Evolutionary conservation across 2,113 vertebrate genomes (phyloP), one percentile per base, ranked within the genome.

Genomic region (Melanocharis versteri): DNA sequence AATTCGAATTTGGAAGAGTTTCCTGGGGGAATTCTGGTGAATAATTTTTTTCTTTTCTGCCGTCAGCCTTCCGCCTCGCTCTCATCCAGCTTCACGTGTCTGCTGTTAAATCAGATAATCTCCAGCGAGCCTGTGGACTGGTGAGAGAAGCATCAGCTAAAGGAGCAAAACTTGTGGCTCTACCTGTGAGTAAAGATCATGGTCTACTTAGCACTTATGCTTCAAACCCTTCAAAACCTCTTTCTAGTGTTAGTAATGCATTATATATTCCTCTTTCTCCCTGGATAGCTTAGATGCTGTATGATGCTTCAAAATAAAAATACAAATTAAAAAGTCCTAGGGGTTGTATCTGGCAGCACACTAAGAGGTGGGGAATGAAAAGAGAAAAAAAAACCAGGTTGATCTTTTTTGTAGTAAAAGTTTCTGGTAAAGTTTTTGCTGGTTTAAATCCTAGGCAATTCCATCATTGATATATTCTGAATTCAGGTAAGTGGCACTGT

Each of bases 21-120:
- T 84, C 30, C 24, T 37, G 23, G 40, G 7, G 13, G 7, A 44
- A 61, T 83, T 58, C n/a, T 51, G 28, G 35, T 95, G 28, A 77
- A 8, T 57, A 1, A 20, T 68, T n/a, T 60, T 62, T 92, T 68
- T 69, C 30, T 84, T 94, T 31, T 92, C 83, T 94, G 15, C 73
- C 27, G 11, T 31, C 95, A 99, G 99, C 98, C 90, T 99, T 99
- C 93, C 98, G 98, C 30, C 90, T 99, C 56, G 99, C 99, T 16
- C 98, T 99, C 54, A 97, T 99, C 71, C 99, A 99, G 97, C 98
- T 99, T 65, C 98, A 97, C 4, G 99, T 99, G 19, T 98, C 98
- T 39, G 87, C 98, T 66, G 93, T 98, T n/a, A 99, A 99, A 84
- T 97, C 98, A 13, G 99, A 99, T 21, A 99, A 99, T 90, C 94